Evolutionary conservation across 2,888 invertebrate species (phyloP), one percentile per base, ranked within the genome.

Genomic region (Pristionchus fissidentatus): DNA sequence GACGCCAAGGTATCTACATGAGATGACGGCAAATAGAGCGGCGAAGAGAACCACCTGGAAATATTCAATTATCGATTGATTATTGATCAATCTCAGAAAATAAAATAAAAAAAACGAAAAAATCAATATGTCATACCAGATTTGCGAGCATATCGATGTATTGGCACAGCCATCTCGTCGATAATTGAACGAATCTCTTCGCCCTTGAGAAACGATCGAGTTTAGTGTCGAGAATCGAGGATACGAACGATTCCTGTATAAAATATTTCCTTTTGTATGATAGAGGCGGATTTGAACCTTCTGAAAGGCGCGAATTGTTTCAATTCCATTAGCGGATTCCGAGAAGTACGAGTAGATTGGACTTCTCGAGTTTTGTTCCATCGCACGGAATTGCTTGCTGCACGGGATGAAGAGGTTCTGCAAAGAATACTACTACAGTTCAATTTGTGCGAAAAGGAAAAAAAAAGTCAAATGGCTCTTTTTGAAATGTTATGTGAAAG

Each of bases 21-120:
- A 92, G 15, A 94, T 87, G 1, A 98, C 97, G 70, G 97, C 96
- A 93, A 98, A 97, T 84, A 98, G 92, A 0, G 97, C 95, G 7
- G 98, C 95, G 93, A 97, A 97, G 92, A 98, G 95, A 88, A 98
- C 97, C 88, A 70, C n/a, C 70, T 82, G 49, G 10, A 15, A 46
- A 32, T 32, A 3, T 62, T 29, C 7, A 41, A 41, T 70, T 22
- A 32, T 41, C 2, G 13, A n/a, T 41, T 66, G 38, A 3, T 1
- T 66, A 29, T 4, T 29, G 22, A 49, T 49, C 19, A 15, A 49
- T 49, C 10, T 32, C 32, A 5, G 41, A 2, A 70, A 8, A 38
- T 38, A 15, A 3, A 8, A 26, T 26, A 26, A 57, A 7, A 70
- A 8, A 38, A 15, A 15, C 2, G 26, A 26, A 7, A 26, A 57